phyloP scores from a whole-genome alignment of 2,113 vertebrate species.

The Campylomormyrus tamandua region DNA sequence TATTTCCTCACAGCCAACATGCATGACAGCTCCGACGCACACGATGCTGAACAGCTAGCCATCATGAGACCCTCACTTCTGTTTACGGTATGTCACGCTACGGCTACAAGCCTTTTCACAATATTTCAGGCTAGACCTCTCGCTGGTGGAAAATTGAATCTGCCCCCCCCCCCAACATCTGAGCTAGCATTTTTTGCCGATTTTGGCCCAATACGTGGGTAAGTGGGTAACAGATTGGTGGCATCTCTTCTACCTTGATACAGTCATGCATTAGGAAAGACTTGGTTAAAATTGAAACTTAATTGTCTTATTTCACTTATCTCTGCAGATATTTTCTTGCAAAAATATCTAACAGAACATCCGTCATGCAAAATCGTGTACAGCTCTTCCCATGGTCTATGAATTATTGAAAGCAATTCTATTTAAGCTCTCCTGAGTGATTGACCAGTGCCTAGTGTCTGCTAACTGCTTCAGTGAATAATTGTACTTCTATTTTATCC shows the following conservation, averaged over 20 bases:
- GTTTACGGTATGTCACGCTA: neutral
- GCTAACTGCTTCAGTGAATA: constrained; percentile 24
- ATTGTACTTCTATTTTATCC: constrained; percentile 7
- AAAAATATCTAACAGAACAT: constrained; percentile 11
- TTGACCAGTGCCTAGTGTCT: constrained; percentile 7
- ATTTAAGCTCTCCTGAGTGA: constrained; percentile 33
- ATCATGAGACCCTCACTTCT: neutral
- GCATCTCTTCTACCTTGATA: neutral
- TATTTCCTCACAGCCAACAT: neutral
- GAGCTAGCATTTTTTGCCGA: neutral
- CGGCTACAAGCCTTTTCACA: neutral
- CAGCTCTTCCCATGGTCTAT: constrained; percentile 21
- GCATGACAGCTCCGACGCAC: neutral
- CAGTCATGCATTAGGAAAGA: neutral
- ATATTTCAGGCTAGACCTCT: neutral
- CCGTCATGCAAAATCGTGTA: neutral
- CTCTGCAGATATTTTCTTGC: constrained; percentile 4
- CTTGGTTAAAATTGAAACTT: neutral
- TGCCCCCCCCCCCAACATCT: neutral
- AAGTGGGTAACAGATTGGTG: neutral
- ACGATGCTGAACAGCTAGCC: neutral
- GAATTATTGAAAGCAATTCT: constrained; percentile 36
- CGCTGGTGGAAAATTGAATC: neutral
- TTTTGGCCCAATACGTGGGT: neutral
- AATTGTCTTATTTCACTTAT: neutral